Percentiles rank a stretch among this genome's conserved stretches.
These are phyloP conservation scores for Phengaris alcon DNA, from an alignment of 2,888 invertebrate genomes.

Conservation along the genomic window DNA sequence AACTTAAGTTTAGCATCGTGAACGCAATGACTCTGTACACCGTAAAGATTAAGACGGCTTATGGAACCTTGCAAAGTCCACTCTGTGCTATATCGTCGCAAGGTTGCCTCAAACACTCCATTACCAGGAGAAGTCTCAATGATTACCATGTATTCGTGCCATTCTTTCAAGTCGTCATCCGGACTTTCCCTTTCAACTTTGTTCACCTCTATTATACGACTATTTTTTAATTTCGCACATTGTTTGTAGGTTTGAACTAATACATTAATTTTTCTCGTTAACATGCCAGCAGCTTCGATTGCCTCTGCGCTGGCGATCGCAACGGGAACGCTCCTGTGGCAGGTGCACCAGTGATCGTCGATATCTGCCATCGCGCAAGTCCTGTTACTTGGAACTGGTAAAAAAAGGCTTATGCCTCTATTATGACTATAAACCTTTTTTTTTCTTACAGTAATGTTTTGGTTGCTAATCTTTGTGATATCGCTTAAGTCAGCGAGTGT, in stretches of 20 bases:
- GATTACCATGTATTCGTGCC: slow-evolving; percentile 80
- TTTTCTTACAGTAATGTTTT: slow-evolving; percentile 45
- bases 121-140: slow-evolving; percentile 81
- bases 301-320: slow-evolving; percentile 71
- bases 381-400: slow-evolving; percentile 81
- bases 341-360: slow-evolving; percentile 90
- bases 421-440: slow-evolving; percentile 49
- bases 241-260: slow-evolving; percentile 78
- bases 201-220: slow-evolving; percentile 49
- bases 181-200: slow-evolving; percentile 77
- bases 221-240: slow-evolving; percentile 81
- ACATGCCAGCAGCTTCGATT: slow-evolving; percentile 74
- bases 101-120: slow-evolving; percentile 87
- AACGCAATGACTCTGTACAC: slow-evolving; percentile 85
- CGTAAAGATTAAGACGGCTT: slow-evolving; percentile 86
- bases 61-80: slow-evolving; percentile 82
- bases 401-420: slow-evolving; percentile 85
- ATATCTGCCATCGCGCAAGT: slow-evolving; percentile 87
- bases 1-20: slow-evolving; percentile 83
- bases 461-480: slow-evolving; percentile 49
- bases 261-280: slow-evolving; percentile 82
- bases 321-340: slow-evolving; percentile 80
- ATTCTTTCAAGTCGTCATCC: slow-evolving; percentile 44
- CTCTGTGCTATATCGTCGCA: slow-evolving; percentile 52
- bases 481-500: slow-evolving; percentile 84